A percentile compares a stretch with the other conserved stretches of the same genome.
Conservation (phyloP, 2,113 vertebrate genomes). For the Leiothrix lutea region DNA sequence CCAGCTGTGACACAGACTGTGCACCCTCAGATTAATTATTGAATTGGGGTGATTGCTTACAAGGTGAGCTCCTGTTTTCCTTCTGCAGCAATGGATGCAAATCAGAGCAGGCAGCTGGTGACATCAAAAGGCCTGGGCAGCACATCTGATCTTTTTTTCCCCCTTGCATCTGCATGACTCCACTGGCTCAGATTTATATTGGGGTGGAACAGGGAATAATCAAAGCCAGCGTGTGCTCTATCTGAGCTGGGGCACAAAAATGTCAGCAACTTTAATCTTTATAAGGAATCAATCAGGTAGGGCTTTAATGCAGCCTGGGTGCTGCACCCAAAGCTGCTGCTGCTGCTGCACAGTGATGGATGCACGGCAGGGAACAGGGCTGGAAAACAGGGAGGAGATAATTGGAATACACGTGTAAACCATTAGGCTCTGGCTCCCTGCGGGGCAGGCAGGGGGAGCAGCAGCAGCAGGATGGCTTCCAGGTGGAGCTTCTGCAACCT, state of each 20-base stretch:
- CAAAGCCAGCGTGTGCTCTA: not conserved
- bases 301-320: not conserved
- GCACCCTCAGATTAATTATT: conserved; percentile 22
- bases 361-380: not conserved
- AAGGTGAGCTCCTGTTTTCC: conserved; percentile 34
- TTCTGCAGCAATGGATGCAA: conserved; percentile 17
- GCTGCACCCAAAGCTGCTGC: not conserved
- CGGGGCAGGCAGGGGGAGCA: not conserved
- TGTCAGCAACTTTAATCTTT: conserved; percentile 11
- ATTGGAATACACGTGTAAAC: conserved; percentile 36
- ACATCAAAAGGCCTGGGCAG: conserved; percentile 7
- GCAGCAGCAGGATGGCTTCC: conserved; percentile 14
- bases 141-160: conserved; percentile 13
- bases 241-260: not conserved
- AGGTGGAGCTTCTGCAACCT: not conserved
- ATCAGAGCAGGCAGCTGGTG: conserved; percentile 16
- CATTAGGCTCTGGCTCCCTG: conserved; percentile 3
- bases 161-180: not conserved
- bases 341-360: not conserved
- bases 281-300: not conserved
- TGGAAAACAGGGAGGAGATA: not conserved
- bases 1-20: not conserved
- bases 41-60: conserved; percentile 14
- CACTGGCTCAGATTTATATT: not conserved
- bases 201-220: not conserved